Conservation (phyloP, 2,888 invertebrate genomes). For the Troides aeacus region DNA sequence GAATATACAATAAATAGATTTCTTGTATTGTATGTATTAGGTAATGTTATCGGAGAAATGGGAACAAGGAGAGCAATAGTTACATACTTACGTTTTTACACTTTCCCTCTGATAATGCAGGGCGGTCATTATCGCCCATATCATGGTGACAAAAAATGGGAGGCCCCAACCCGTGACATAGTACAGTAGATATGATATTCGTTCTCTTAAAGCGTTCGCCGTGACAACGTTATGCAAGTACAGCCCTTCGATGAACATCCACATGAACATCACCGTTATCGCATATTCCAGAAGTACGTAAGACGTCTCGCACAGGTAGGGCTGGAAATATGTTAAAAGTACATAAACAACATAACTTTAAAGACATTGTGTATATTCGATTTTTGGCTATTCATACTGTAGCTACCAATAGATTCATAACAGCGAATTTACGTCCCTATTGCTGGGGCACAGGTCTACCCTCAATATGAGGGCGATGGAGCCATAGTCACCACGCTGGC, state of each 20-base stretch:
- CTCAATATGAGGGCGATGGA: no score
- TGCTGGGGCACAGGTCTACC: no score
- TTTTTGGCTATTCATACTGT: no score
- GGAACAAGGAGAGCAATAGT: not conserved
- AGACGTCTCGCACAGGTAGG: constrained; percentile 87
- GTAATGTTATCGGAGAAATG: not conserved
- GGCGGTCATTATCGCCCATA: constrained; percentile 85
- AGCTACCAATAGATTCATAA: no score
- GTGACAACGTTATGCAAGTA: constrained; percentile 93
- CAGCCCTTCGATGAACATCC: constrained; percentile 98
- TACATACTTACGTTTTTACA: constrained; percentile 49
- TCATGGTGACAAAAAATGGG: constrained; percentile 83
- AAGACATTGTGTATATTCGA: no score
- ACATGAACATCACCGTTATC: constrained; percentile 94
- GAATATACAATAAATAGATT: no score
- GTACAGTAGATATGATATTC: constrained; percentile 78
- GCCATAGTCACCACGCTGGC: no score
- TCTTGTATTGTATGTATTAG: no score
- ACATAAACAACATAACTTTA: no score
- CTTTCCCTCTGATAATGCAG: constrained; percentile 47
- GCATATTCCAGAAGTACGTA: constrained; percentile 93
- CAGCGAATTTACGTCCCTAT: no score
- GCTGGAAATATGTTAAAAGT: constrained; percentile 72
- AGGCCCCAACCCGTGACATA: constrained; percentile 87
- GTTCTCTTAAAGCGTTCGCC: constrained; percentile 84